Base-by-base conservation (phyloP, 2,888 invertebrate species). In the Tipula helvola region DNA sequence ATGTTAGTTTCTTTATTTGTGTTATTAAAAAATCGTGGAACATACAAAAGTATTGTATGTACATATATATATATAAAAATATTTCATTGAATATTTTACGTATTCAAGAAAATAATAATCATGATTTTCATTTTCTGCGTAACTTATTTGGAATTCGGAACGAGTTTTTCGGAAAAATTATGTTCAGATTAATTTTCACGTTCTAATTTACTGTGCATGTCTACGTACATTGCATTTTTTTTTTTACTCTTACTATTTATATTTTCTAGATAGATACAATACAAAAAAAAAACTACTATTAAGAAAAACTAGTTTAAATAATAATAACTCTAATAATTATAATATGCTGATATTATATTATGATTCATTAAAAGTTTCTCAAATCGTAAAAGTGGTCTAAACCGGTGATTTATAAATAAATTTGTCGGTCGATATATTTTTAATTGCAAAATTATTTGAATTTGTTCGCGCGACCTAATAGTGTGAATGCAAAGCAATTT, bases 331-430 rank as follows among this genome's bases (percentile, higher is more conserved):
- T 71, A 71, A 71, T 28, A 28, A 28, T 28, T 28, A 28, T 28
- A 28, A 71, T 71, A 71, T 71, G 71, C 28, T 71, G 71, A 71
- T 71, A 71, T 28, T 28, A 28, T 28, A 28, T 28, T 39, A 39
- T 71, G 71, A 71, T 71, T 71, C 71, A 71, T 71, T 71, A 71
- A 71, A 71, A 71, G 71, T 71, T 71, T 71, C 71, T 71, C 71
- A 71, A 28, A 28, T 71, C 28, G 71, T 12, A 71, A 71, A 71
- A 71, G 71, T 71, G 28, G 71, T 71, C 71, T 71, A 71, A 71
- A 71, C 71, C 12, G 71, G 71, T 71, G 71, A 71, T 71, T 71
- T 71, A 71, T 71, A 28, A 28, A 71, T 71, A 28, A 71, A 71
- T 71, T 71, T 71, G 71, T 71, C 28, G 18, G 71, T 28, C 71